Conservation (phyloP, 2,888 invertebrate species). For the Sinotaia quadrata region DNA sequence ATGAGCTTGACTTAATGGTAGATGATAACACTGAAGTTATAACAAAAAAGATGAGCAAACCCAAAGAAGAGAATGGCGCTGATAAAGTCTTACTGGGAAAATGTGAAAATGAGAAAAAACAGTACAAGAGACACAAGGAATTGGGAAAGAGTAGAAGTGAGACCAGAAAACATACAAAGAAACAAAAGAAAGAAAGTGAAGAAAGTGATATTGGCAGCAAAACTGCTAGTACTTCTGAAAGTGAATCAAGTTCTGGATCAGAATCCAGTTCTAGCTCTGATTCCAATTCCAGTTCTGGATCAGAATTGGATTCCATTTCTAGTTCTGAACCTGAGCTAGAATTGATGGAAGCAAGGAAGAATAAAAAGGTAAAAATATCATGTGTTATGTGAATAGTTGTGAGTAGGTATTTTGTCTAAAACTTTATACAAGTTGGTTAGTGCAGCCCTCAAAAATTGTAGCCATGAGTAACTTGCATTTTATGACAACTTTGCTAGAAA, state of each 20-base stretch:
- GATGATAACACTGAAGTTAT: constrained; percentile 35
- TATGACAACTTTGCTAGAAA: too few relatives aligned
- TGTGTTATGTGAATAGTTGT: too few relatives aligned
- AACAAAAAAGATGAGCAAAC: constrained; percentile 10
- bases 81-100: constrained; percentile 1
- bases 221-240: constrained; percentile 13
- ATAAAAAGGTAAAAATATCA: too few relatives aligned
- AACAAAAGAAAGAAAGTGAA: constrained; percentile 25
- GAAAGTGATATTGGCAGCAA: neutral
- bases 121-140: constrained; percentile 12
- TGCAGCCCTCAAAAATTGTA: too few relatives aligned
- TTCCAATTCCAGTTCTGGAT: constrained; percentile 25
- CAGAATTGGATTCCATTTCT: constrained; percentile 24
- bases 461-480: too few relatives aligned
- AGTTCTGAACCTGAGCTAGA: constrained; percentile 22
- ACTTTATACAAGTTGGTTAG: too few relatives aligned
- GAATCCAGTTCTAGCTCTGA: constrained; percentile 31
- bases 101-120: constrained; percentile 21
- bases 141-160: constrained; percentile 8
- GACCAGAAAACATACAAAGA: constrained; percentile 25
- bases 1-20: constrained; percentile 50
- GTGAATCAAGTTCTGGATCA: constrained; percentile 32
- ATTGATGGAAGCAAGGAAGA: constrained; percentile 7
- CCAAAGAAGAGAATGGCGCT: neutral
- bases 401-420: too few relatives aligned